Percentiles rank a stretch among this genome's conserved stretches.
Evolutionary conservation across 2,113 vertebrate species (phyloP).

Genomic region (Phalacrocorax brasilianus): DNA sequence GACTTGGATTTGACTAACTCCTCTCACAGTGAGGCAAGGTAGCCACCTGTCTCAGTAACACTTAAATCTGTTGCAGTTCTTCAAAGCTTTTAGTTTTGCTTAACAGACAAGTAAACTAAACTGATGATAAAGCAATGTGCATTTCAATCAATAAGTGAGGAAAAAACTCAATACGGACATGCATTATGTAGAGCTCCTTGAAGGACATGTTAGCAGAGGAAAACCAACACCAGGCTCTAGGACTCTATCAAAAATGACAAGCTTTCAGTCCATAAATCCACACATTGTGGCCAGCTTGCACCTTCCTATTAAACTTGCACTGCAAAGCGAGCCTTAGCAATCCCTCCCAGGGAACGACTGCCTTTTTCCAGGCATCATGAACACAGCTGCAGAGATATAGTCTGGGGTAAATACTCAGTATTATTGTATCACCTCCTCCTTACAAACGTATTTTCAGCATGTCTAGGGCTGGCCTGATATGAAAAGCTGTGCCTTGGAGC

Average conservation of each 20-base stretch:
- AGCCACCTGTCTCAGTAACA: not conserved
- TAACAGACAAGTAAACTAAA: not conserved
- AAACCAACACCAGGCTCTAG: not conserved
- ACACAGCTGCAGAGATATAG: not conserved
- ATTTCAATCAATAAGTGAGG: not conserved
- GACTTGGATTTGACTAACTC: not conserved
- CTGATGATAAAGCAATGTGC: not conserved
- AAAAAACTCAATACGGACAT: not conserved
- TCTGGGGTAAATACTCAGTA: not conserved
- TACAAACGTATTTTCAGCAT: not conserved
- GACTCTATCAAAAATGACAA: not conserved
- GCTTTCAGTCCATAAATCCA: not conserved
- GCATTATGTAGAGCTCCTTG: not conserved
- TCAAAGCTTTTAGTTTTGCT: not conserved
- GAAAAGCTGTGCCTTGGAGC: not conserved
- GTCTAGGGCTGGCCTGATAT: not conserved
- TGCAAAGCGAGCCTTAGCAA: not conserved
- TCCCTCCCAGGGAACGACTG: not conserved
- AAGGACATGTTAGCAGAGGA: not conserved
- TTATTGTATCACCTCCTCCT: not conserved
- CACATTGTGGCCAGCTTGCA: rapidly evolving
- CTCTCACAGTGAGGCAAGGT: not conserved
- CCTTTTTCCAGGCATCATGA: not conserved
- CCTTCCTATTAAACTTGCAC: not conserved
- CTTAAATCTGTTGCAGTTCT: not conserved